Percentiles rank a stretch among this genome's conserved stretches.
phyloP scores from a whole-genome alignment of 1,140 invertebrate species.

The Trichogramma pretiosum region DNA sequence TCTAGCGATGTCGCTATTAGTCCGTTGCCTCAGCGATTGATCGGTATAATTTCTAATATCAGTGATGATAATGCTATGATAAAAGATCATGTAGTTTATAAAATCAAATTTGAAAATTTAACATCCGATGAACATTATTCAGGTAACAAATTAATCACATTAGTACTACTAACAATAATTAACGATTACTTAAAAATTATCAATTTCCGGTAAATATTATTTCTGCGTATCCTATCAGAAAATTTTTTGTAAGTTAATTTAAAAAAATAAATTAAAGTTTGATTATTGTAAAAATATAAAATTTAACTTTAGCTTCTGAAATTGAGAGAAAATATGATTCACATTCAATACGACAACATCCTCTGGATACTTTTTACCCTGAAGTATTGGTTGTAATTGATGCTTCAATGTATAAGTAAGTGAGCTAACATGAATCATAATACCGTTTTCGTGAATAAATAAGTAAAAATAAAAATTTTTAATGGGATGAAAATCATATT shows the following conservation, averaged over 20 bases:
- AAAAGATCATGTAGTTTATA: constrained; percentile 13
- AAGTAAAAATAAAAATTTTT: not conserved
- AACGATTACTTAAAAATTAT: too few relatives aligned
- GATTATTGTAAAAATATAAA: not conserved
- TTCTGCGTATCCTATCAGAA: too few relatives aligned
- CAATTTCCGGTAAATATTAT: too few relatives aligned
- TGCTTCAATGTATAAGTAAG: constrained; percentile 14
- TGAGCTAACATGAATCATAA: not conserved
- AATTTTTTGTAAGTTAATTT: too few relatives aligned
- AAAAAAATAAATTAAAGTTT: too few relatives aligned
- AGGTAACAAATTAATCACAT: too few relatives aligned
- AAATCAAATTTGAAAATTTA: not conserved
- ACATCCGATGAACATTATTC: not conserved
- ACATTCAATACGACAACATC: not conserved
- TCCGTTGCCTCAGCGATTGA: constrained; percentile 8
- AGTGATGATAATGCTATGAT: not conserved
- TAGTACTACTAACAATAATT: too few relatives aligned
- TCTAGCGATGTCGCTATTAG: constrained; percentile 11
- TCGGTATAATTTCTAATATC: constrained; percentile 2
- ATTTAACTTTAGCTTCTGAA: not conserved
- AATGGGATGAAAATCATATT: not conserved
- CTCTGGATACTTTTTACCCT: constrained; percentile 9
- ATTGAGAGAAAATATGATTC: not conserved
- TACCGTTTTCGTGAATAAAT: too few relatives aligned
- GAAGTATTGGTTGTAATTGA: constrained; percentile 19